These are phyloP conservation scores for Geodia barretti DNA, from an alignment of 37 sponge, comb jelly and placozoan genomes.

Conservation along the genomic window DNA sequence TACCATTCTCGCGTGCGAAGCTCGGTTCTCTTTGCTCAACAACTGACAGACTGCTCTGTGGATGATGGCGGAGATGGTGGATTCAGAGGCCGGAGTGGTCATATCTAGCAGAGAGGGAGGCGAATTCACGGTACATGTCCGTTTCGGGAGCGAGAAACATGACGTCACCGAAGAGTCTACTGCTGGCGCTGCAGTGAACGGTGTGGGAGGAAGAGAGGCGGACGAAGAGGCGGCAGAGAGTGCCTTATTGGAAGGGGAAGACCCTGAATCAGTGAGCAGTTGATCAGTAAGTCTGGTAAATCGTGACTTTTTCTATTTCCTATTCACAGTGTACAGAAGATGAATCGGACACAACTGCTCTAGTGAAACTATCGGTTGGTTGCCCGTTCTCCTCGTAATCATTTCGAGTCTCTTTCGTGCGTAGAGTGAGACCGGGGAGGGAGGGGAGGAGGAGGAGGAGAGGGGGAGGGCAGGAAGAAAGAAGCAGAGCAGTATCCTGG, in stretches of 20 bases:
- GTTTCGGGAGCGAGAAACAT: not conserved
- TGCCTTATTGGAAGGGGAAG: not conserved
- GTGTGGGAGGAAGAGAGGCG: not conserved
- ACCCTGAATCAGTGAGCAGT: not conserved
- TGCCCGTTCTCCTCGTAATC: no score
- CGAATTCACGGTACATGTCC: not conserved
- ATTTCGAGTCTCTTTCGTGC: no score
- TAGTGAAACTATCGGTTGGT: not conserved
- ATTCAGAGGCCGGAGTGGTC: no score
- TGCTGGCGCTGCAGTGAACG: not conserved
- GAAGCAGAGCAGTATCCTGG: slow-evolving; percentile 37
- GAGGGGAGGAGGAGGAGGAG: slow-evolving; percentile 1
- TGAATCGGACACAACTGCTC: not conserved
- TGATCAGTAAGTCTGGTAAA: not conserved
- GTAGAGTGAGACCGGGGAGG: not conserved
- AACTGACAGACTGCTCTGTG: no score
- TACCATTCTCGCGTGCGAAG: no score
- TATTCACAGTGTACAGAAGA: not conserved
- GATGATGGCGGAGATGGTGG: no score
- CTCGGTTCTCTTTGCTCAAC: no score
- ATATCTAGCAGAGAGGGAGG: no score
- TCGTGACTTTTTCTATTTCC: not conserved
- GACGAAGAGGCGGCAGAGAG: not conserved
- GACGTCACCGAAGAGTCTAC: not conserved
- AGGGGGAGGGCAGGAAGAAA: not conserved